Percentiles rank a stretch among this genome's conserved stretches.
Evolutionary conservation across 1,140 invertebrate species (phyloP).

Genomic region (Nautilus pompilius): DNA sequence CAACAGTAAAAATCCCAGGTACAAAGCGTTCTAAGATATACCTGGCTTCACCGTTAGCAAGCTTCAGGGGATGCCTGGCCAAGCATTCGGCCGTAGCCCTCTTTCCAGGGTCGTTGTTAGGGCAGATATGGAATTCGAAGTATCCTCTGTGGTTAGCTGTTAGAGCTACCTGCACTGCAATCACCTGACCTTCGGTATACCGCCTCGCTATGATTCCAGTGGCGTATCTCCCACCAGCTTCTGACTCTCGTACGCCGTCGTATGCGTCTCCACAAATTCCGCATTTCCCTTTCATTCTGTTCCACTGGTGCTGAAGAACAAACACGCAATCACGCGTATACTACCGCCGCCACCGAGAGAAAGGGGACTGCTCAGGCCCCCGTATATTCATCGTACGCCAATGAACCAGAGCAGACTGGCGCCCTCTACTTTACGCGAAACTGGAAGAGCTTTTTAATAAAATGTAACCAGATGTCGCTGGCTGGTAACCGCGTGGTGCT

Average conservation of each 20-base stretch:
- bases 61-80: slow-evolving; percentile 24
- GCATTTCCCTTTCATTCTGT: slow-evolving; percentile 51
- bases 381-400: too few species aligned
- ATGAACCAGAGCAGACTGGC: too few species aligned
- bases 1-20: slow-evolving; percentile 28
- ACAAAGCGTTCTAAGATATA: slow-evolving; percentile 16
- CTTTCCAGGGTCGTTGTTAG: slow-evolving; percentile 59
- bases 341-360: too few species aligned
- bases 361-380: too few species aligned
- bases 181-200: slow-evolving; percentile 46
- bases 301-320: slow-evolving; percentile 39
- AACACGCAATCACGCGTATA: too few species aligned
- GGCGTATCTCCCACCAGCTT: slow-evolving; percentile 51
- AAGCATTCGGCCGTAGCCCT: slow-evolving; percentile 39
- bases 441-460: too few species aligned
- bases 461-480: too few species aligned
- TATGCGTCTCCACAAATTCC: slow-evolving; percentile 56
- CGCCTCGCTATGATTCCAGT: slow-evolving; percentile 42
- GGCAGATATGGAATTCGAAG: slow-evolving; percentile 45
- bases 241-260: slow-evolving; percentile 40
- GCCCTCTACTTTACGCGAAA: too few species aligned
- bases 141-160: slow-evolving; percentile 43
- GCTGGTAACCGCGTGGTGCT: too few species aligned
- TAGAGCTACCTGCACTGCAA: slow-evolving; percentile 27
- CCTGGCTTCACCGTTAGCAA: slow-evolving; percentile 13